A percentile compares a stretch with the other conserved stretches of the same genome.
phyloP scores from a whole-genome alignment of 2,113 vertebrate genomes.

The Tringa solitaria region DNA sequence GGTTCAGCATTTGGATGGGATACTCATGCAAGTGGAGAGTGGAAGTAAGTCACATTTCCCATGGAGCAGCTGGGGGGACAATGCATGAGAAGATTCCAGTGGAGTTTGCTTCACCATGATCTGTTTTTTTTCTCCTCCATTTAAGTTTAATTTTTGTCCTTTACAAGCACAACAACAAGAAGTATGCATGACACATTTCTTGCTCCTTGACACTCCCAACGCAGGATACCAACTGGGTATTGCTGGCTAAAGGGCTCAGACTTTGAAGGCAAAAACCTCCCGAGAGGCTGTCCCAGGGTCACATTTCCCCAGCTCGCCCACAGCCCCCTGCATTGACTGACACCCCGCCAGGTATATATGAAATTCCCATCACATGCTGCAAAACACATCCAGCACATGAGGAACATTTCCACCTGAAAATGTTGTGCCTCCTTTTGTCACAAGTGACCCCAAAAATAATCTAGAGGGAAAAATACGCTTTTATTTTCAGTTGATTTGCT shows the following conservation, averaged over 20 bases:
- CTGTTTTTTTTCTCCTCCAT: not conserved
- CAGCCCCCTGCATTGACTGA: not conserved
- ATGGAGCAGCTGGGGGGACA: not conserved
- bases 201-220: not conserved
- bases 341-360: not conserved
- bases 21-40: not conserved
- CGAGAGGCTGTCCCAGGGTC: not conserved
- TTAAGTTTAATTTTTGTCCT: not conserved
- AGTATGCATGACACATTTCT: not conserved
- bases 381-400: not conserved
- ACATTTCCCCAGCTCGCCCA: not conserved
- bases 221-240: not conserved
- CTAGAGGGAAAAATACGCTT: not conserved
- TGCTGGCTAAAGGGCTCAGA: not conserved
- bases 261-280: not conserved
- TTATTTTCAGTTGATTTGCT: not conserved
- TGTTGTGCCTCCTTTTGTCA: not conserved
- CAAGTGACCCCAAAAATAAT: not conserved
- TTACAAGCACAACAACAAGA: not conserved
- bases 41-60: not conserved
- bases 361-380: not conserved
- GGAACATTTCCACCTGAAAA: not conserved
- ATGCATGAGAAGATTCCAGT: not conserved
- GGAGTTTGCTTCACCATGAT: not conserved
- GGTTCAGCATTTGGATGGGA: not conserved